A percentile compares a stretch with the other conserved stretches of the same genome.
Evolutionary conservation across 2,113 vertebrate species (phyloP).

Genomic region (Corythoichthys haematopterus): DNA sequence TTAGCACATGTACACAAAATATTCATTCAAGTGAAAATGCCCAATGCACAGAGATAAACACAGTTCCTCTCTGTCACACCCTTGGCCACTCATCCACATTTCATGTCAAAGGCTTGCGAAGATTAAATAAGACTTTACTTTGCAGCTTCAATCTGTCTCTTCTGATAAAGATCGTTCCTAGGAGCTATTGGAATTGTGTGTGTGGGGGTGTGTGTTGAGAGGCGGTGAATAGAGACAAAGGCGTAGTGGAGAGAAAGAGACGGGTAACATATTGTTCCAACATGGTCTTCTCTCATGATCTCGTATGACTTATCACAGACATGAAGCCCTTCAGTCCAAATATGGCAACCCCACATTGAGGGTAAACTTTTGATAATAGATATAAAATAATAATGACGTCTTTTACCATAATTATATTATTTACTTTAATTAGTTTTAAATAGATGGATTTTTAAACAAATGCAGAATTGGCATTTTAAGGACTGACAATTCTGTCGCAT

Average conservation of each 20-base stretch:
- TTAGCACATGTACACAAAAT: neutral
- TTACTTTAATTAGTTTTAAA: neutral
- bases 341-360: neutral
- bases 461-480: neutral
- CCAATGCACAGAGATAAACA: slow-evolving; percentile 1
- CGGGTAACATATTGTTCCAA: neutral
- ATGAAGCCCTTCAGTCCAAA: neutral
- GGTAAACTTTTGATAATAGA: neutral
- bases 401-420: too few relatives aligned
- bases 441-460: neutral
- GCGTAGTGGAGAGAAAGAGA: neutral
- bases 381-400: too few relatives aligned
- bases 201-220: neutral
- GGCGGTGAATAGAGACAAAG: neutral
- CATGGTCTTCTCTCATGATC: neutral
- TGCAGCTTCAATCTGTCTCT: slow-evolving; percentile 30
- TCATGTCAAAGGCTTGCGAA: slow-evolving; percentile 24
- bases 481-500: neutral
- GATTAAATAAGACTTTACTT: slow-evolving; percentile 48
- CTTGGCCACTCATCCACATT: neutral
- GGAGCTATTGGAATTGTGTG: slow-evolving; percentile 13
- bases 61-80: slow-evolving; percentile 1
- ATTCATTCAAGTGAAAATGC: neutral
- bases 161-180: slow-evolving; percentile 38
- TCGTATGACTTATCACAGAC: neutral